Evolutionary conservation across 1,140 invertebrate genomes (phyloP), one percentile per base, ranked within the genome.

Genomic region (Drosophila lowei): DNA sequence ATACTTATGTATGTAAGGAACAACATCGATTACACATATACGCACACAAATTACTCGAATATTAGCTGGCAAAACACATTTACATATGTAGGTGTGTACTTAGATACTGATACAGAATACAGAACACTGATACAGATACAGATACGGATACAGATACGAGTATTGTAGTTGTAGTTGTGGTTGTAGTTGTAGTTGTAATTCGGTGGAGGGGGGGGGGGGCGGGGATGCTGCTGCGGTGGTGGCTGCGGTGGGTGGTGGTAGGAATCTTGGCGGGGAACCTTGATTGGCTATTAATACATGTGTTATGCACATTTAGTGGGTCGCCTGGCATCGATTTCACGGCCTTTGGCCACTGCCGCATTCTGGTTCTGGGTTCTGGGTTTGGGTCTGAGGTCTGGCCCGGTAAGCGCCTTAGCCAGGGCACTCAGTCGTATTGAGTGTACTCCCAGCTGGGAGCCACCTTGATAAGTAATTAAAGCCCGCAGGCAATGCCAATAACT

Each of bases 401-500:
- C 52, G 18, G 18, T 68, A 70, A 70, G 66, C 66, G 68, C 25
- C 65, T 68, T 68, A 68, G n/a, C 25, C 25, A n/a, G 16, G 50
- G 18, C 46, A 56, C 54, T 43, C 53, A n/a, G 34, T 54, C 13
- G 34, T 30, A 28, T 25, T 11, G 41, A 42, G n/a, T 64, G 8
- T 30, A 30, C 30, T 9, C 8, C 30, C 30, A 30, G 30, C 30
- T 30, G 30, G 30, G 30, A 30, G 8, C 30, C 57, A 64, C 58
- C 58, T 63, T 28, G 50, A 68, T 68, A 57, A 68, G 65, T 68
- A 68, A 68, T 68, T 68, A 64, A 42, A 34, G 65, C 50, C 63
- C 63, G 63, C 65, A 25, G 44, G 44, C 49, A 43, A 47, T 25
- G 63, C 18, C 63, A 65, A 52, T 50, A 49, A 50, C 63, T 68